Conservation (phyloP, 2,888 invertebrate species). For the Scelioninae gen. 1 region DNA sequence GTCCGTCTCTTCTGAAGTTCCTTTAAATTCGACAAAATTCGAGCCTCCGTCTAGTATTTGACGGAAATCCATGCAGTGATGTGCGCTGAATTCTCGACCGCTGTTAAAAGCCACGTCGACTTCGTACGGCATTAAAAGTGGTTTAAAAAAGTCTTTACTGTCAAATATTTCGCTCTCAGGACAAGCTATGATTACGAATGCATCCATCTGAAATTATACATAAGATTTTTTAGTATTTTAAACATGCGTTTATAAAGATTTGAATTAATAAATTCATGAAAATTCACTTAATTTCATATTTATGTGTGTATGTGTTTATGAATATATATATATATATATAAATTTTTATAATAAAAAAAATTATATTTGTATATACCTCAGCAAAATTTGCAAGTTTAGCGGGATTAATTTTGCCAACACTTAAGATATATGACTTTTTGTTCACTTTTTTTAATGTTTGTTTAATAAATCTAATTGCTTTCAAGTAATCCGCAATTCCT, state of each 20-base stretch:
- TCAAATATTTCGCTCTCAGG: slow-evolving; percentile 94
- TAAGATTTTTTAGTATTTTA: too few relatives aligned
- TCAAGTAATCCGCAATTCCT: slow-evolving; percentile 92
- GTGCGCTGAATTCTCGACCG: slow-evolving; percentile 85
- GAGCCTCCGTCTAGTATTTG: slow-evolving; percentile 88
- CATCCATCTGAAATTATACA: slow-evolving; percentile 89
- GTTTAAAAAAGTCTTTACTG: slow-evolving; percentile 93
- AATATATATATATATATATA: too few relatives aligned
- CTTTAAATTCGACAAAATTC: slow-evolving; percentile 85
- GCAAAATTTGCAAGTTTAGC: slow-evolving; percentile 98
- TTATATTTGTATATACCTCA: slow-evolving; percentile 86
- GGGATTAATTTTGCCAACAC: slow-evolving; percentile 97
- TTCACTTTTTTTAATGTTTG: slow-evolving; percentile 89
- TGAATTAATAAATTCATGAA: too few relatives aligned
- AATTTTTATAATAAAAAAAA: too few relatives aligned
- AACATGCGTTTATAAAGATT: too few relatives aligned
- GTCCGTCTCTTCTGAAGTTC: slow-evolving; percentile 85
- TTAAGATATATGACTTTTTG: slow-evolving; percentile 95
- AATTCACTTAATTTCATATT: too few relatives aligned
- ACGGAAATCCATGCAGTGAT: slow-evolving; percentile 90
- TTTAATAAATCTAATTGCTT: slow-evolving; percentile 87
- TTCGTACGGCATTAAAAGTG: slow-evolving; percentile 96
- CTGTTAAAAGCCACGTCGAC: slow-evolving; percentile 92
- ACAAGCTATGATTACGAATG: slow-evolving; percentile 96
- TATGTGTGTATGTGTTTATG: too few relatives aligned